These are phyloP conservation scores for Danio albolineatus DNA, from an alignment of 2,797 vertebrate genomes.

Conservation along the genomic window DNA sequence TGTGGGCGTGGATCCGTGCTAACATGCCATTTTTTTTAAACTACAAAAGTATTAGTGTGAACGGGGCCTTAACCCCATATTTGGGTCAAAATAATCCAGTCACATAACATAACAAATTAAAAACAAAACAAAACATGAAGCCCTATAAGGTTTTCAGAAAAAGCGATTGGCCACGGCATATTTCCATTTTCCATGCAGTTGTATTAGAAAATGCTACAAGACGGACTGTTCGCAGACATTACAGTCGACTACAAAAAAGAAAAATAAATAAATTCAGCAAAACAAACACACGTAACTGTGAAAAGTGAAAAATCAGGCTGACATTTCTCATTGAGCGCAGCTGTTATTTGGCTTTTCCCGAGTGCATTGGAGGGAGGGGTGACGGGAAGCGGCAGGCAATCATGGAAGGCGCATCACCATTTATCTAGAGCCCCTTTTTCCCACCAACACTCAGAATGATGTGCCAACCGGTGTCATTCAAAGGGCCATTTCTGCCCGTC, in stretches of 20 bases:
- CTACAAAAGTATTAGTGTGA: no score
- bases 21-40: no score
- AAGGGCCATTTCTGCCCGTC: slow-evolving; percentile 79
- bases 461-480: slow-evolving; percentile 76
- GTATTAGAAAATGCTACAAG: not conserved
- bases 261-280: slow-evolving; percentile 1
- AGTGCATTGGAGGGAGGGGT: slow-evolving; percentile 21
- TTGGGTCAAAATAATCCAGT: slow-evolving; percentile 44
- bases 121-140: not conserved
- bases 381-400: slow-evolving; percentile 60
- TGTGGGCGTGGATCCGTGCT: no score
- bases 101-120: slow-evolving; percentile 22
- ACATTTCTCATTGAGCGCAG: slow-evolving; percentile 41
- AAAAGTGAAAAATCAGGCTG: not conserved
- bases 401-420: slow-evolving; percentile 71
- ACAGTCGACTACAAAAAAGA: not conserved
- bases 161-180: not conserved
- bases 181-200: slow-evolving; percentile 12
- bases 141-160: not conserved
- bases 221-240: not conserved
- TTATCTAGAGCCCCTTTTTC: slow-evolving; percentile 71
- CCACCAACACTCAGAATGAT: slow-evolving; percentile 69
- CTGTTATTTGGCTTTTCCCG: slow-evolving; percentile 38
- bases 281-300: slow-evolving; percentile 8
- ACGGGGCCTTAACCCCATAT: no score